These are phyloP conservation scores for Stegastes partitus DNA, from an alignment of 2,113 vertebrate species.

Conservation along the genomic window DNA sequence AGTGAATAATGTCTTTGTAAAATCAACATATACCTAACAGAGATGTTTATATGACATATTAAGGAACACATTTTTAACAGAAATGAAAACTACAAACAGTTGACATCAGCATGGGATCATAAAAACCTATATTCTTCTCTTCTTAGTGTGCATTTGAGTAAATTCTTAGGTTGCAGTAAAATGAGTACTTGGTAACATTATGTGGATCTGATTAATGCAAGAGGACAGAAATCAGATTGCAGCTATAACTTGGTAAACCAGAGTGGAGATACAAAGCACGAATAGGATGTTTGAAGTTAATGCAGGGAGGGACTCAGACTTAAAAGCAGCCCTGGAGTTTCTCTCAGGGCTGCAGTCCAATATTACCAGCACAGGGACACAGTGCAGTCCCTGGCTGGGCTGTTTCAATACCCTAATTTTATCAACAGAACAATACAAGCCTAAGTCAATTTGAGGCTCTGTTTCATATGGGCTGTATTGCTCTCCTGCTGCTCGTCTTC, in stretches of 20 bases:
- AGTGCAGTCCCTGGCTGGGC: too few species aligned
- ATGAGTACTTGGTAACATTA: background rate
- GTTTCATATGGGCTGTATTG: too few species aligned
- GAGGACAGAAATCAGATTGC: background rate
- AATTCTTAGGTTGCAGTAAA: background rate
- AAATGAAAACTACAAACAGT: background rate
- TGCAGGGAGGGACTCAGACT: background rate
- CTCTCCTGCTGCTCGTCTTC: background rate
- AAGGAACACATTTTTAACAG: too few species aligned
- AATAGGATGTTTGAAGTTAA: background rate
- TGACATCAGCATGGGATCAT: background rate
- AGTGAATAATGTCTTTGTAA: too few species aligned
- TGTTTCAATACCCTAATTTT: too few species aligned
- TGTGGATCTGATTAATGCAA: background rate
- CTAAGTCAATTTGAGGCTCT: background rate
- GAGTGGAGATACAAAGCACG: background rate
- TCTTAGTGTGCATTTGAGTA: background rate
- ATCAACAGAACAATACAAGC: too few species aligned
- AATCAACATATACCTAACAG: too few species aligned
- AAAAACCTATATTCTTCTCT: background rate
- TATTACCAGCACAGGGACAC: too few species aligned
- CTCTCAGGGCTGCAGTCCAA: too few species aligned
- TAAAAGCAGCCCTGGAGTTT: background rate
- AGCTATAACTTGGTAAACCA: constrained; percentile 2
- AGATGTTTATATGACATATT: too few species aligned